These are phyloP conservation scores for Diadumene lineata DNA, from an alignment of 92 coral and sea anemone species.

Conservation along the genomic window DNA sequence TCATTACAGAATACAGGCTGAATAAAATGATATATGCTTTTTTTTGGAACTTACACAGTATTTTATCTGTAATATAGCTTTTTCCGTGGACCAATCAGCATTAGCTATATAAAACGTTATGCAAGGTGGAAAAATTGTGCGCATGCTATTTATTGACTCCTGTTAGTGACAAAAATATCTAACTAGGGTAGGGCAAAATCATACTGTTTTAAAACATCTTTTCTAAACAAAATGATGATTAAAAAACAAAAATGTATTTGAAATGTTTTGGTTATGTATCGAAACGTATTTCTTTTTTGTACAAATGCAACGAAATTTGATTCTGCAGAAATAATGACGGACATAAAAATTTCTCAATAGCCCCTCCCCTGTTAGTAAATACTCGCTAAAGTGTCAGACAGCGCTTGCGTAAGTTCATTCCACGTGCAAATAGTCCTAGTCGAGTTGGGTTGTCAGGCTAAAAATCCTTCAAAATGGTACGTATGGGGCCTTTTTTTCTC, in stretches of 20 bases:
- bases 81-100: neutral
- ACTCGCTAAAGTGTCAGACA: neutral
- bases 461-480: slow-evolving; percentile 24
- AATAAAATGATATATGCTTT: no score
- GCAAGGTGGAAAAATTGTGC: neutral
- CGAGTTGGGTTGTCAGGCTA: slow-evolving; percentile 2
- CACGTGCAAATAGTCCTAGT: slow-evolving; percentile 38
- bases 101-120: neutral
- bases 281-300: no score
- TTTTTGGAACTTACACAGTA: neutral
- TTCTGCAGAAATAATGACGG: neutral
- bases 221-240: neutral
- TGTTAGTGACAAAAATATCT: neutral
- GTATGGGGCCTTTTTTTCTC: neutral
- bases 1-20: no score
- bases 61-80: neutral
- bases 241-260: neutral
- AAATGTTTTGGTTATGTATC: neutral
- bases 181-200: slow-evolving; percentile 9
- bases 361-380: slow-evolving; percentile 20
- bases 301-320: neutral
- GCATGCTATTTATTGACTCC: slow-evolving; percentile 5
- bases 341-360: neutral
- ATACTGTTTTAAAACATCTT: neutral
- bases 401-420: slow-evolving; percentile 38